Conservation (phyloP, 2,113 vertebrate genomes). For the Baryphthengus martii region DNA sequence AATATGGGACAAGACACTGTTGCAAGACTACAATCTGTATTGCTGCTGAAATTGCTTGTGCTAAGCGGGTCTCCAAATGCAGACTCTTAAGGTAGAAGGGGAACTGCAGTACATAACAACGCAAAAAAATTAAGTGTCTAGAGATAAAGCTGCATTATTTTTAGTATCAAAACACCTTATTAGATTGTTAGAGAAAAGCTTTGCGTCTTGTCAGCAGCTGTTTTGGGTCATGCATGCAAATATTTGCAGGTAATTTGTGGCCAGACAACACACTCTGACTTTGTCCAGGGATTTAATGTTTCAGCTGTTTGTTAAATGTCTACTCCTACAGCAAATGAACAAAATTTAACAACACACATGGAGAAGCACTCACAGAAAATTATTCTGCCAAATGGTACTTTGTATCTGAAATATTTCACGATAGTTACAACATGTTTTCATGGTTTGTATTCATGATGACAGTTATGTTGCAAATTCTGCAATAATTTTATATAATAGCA, state of each 20-base stretch:
- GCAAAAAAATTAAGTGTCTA: not conserved
- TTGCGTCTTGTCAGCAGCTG: not conserved
- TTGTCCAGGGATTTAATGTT: constrained; percentile 7
- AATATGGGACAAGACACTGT: not conserved
- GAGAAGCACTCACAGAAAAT: not conserved
- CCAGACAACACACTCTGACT: not conserved
- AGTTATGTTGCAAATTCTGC: not conserved
- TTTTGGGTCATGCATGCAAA: not conserved
- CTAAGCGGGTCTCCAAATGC: not conserved
- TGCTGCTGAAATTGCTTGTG: not conserved
- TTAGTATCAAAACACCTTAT: not conserved
- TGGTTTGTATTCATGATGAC: not conserved
- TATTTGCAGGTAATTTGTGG: not conserved
- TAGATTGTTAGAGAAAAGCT: not conserved
- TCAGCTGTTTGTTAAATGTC: not conserved
- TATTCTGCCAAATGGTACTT: not conserved
- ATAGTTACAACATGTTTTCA: not conserved
- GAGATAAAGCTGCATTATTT: not conserved
- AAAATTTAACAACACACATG: not conserved
- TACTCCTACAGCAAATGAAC: constrained; percentile 23
- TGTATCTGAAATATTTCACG: not conserved
- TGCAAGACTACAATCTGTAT: not conserved
- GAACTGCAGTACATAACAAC: not conserved
- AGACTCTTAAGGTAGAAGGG: not conserved
- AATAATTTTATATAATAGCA: not conserved